These are phyloP conservation scores for Acheta domesticus DNA, from an alignment of 2,888 invertebrate genomes.

Conservation along the genomic window DNA sequence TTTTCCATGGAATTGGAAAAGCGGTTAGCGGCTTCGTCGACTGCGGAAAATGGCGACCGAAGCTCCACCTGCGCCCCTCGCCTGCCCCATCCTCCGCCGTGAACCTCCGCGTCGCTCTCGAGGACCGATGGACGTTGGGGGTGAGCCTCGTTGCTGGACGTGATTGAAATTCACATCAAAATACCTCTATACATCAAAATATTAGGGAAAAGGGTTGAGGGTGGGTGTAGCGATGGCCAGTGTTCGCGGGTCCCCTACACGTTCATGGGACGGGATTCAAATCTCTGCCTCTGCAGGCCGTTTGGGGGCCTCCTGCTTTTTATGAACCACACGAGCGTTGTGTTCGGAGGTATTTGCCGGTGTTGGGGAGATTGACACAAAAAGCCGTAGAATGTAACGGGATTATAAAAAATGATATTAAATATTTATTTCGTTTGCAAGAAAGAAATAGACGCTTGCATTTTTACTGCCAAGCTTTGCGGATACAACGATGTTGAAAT, in stretches of 20 bases:
- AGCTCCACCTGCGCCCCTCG: background rate
- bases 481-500: too few relatives aligned
- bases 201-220: background rate
- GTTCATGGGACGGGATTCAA: background rate
- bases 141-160: slow-evolving; percentile 5
- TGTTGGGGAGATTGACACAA: too few relatives aligned
- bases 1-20: slow-evolving; percentile 18
- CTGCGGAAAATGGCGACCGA: background rate
- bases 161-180: slow-evolving; percentile 6
- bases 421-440: too few relatives aligned
- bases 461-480: too few relatives aligned
- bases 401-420: too few relatives aligned
- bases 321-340: too few relatives aligned
- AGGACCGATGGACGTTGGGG: background rate
- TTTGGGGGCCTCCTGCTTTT: background rate
- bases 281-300: background rate
- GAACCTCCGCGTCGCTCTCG: background rate
- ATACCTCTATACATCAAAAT: slow-evolving; percentile 9
- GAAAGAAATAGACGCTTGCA: too few relatives aligned
- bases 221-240: background rate
- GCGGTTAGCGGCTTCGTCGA: background rate
- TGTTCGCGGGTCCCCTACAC: background rate
- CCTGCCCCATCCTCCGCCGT: slow-evolving; percentile 5
- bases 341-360: too few relatives aligned
- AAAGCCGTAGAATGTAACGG: too few relatives aligned